Evolutionary conservation across 2,888 invertebrate species (phyloP).

Genomic region (Adelognathus sp.): DNA sequence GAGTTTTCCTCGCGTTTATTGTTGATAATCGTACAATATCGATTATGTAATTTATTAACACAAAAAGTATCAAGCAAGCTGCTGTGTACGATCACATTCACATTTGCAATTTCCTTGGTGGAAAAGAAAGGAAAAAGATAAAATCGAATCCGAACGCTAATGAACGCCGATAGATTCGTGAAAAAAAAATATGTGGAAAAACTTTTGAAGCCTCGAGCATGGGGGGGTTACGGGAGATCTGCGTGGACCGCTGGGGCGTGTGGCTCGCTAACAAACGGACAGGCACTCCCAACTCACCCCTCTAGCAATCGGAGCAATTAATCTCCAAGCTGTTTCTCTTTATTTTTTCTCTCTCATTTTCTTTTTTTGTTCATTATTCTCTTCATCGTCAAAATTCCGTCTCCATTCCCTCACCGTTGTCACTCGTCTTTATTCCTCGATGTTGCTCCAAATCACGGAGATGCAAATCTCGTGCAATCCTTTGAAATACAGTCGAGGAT

Average conservation of each 20-base stretch:
- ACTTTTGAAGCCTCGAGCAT: constrained; percentile 76
- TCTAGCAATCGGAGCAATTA: constrained; percentile 27
- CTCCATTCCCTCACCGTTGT: constrained; percentile 33
- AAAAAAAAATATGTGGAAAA: no score
- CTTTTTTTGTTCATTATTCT: constrained; percentile 18
- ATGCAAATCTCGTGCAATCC: neutral
- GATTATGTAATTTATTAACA: no score
- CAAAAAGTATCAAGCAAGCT: no score
- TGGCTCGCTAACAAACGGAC: constrained; percentile 81
- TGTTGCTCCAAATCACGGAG: neutral
- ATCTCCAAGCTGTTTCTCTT: constrained; percentile 16
- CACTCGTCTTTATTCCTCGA: constrained; percentile 23
- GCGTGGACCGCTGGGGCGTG: constrained; percentile 80
- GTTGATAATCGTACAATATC: no score
- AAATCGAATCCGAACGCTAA: constrained; percentile 31
- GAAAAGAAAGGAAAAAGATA: constrained; percentile 4
- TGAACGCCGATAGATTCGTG: constrained; percentile 70
- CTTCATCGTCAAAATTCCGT: constrained; percentile 25
- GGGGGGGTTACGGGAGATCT: constrained; percentile 79
- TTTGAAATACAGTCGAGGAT: neutral
- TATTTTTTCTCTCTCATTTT: constrained; percentile 7
- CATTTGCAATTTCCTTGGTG: no score
- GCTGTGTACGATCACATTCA: no score
- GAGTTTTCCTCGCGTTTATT: constrained; percentile 2
- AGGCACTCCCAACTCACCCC: constrained; percentile 77